Percentiles rank a stretch among this genome's conserved stretches.
Evolutionary conservation across 2,797 vertebrate genomes (phyloP).

Genomic region (Micropoecilia bifurca): DNA sequence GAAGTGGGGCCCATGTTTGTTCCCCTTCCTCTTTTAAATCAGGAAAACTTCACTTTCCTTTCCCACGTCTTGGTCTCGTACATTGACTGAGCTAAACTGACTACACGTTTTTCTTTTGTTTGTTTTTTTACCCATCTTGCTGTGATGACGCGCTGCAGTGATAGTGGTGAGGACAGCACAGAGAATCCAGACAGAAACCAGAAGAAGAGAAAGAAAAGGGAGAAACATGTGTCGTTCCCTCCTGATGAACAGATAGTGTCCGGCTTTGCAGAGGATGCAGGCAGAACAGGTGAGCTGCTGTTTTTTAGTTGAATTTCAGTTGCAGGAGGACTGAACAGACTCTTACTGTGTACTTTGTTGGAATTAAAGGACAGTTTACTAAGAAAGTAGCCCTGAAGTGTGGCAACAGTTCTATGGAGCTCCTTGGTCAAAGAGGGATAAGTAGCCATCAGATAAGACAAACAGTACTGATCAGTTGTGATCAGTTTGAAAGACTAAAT

Average conservation of each 20-base stretch:
- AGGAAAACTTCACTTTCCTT: constrained; percentile 14
- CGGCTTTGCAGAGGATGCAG: constrained; percentile 71
- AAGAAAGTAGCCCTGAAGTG: background rate
- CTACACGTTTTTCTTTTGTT: background rate
- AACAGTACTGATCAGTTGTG: background rate
- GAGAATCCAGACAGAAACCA: constrained; percentile 30
- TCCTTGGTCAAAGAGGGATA: background rate
- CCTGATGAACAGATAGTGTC: constrained; percentile 82
- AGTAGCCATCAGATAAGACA: background rate
- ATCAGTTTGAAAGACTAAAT: background rate
- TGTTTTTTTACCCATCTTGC: background rate
- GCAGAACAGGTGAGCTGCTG: constrained; percentile 65
- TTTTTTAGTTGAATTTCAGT: background rate
- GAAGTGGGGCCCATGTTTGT: constrained; percentile 16
- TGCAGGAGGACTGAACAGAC: background rate
- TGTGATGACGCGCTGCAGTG: constrained; percentile 68
- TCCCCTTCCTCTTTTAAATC: constrained; percentile 14
- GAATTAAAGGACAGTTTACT: background rate
- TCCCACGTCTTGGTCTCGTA: constrained; percentile 2
- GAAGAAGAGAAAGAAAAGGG: constrained; percentile 63
- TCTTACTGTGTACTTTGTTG: background rate
- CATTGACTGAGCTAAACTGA: constrained; percentile 19
- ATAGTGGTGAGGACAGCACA: constrained; percentile 41
- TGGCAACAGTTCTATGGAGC: background rate
- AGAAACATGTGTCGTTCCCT: constrained; percentile 82